Evolutionary conservation across 1,140 invertebrate genomes (phyloP).

Genomic region (Holotrichia oblita): DNA sequence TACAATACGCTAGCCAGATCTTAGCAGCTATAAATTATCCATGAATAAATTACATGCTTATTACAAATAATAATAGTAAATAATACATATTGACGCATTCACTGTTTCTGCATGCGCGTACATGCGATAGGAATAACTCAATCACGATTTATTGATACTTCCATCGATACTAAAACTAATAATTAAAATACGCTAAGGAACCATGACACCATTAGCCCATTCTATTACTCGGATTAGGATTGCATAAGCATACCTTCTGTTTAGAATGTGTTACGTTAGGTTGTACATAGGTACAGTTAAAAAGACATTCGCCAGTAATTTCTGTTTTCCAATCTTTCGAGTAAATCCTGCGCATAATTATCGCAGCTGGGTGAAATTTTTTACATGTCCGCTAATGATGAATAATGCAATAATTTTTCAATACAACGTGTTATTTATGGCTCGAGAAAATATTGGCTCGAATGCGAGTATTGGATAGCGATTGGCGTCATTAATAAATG

Average conservation of each 20-base stretch:
- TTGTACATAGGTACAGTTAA: no score
- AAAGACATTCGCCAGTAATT: no score
- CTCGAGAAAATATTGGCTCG: no score
- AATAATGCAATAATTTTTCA: no score
- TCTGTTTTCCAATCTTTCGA: no score
- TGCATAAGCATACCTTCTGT: neutral
- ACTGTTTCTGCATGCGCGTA: neutral
- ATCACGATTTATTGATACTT: constrained; percentile 9
- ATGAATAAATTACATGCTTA: neutral
- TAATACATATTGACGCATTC: neutral
- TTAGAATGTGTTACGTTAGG: neutral
- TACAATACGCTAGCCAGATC: no score
- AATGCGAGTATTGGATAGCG: no score
- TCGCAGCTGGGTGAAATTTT: no score
- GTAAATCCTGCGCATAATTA: no score
- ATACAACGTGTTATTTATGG: no score
- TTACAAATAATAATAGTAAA: neutral
- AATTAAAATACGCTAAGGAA: neutral
- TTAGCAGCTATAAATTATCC: neutral
- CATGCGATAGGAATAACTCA: neutral
- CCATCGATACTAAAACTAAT: neutral
- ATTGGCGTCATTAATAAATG: no score
- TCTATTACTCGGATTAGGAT: neutral
- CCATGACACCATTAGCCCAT: constrained; percentile 5
- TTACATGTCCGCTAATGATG: no score